Base-by-base conservation (phyloP, 1,140 invertebrate genomes). In the Trypoxylus dichotomus region DNA sequence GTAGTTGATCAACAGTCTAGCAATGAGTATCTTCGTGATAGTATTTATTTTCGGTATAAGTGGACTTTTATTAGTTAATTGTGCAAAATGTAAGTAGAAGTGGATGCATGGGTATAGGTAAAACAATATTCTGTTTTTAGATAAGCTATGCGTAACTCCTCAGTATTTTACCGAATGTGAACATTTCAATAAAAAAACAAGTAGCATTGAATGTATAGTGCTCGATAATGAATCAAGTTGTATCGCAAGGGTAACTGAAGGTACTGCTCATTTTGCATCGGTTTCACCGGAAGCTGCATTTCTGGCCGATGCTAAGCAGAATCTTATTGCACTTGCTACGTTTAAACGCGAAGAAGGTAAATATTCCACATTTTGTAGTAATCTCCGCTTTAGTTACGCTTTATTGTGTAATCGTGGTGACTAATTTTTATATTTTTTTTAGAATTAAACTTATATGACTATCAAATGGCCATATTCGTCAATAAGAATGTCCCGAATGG, bases 401-500 rank as follows among this genome's bases (percentile, higher is more conserved):
- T n/a, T 47, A 13, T 11, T 15, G 43, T n/a, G 2, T n/a, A 47
- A 47, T 47, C 5, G 11, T 42, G 41, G 11, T 11, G 5, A 42
- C 41, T 42, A n/a, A n/a, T n/a, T n/a, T n/a, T 32, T 47, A 2
- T 15, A 47, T 6, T 10, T n/a, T 2, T 47, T 47, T 47, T 80
- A 29, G 80, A 85, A 0, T 89, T 84, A 79, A 42, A n/a, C 6
- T 29, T 3, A 7, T 47, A 29, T 29, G 86, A 89, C n/a, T 91
- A 90, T 79, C 86, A 91, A 85, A 86, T 89, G 0, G 91, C 91
- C 7, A 90, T 88, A 0, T 83, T 92, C 15, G 88, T 91, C 0
- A 86, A 84, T 11, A 81, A 79, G 43, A 86, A 74, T 21, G 81
- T 87, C 78, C 83, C 77, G 0, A 84, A 80, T 74, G 88, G 86